These are phyloP conservation scores for Bugula neritina DNA, from an alignment of 2,888 invertebrate species.

Conservation along the genomic window DNA sequence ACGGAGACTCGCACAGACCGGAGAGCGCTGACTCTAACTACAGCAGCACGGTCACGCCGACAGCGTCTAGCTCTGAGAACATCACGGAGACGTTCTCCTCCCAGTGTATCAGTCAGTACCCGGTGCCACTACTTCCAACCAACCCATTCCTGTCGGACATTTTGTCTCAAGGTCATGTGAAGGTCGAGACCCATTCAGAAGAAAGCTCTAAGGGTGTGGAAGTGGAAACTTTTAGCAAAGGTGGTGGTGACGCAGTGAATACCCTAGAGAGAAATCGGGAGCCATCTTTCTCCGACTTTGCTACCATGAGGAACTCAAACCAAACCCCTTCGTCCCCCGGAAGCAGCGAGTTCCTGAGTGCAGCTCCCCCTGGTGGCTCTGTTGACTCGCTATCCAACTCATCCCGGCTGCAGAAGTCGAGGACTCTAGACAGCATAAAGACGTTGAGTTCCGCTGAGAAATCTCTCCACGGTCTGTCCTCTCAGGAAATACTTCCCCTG, in stretches of 20 bases:
- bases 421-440: constrained; percentile 11
- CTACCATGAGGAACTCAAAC: neutral
- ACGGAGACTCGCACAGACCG: constrained; percentile 2
- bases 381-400: neutral
- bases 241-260: neutral
- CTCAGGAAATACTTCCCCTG: neutral
- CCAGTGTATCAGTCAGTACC: neutral
- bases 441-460: neutral
- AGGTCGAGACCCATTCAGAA: neutral
- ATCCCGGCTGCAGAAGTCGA: constrained; percentile 1
- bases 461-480: neutral
- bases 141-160: constrained; percentile 11
- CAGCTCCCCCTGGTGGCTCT: neutral
- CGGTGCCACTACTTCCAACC: neutral
- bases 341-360: neutral
- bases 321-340: neutral
- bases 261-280: neutral
- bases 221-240: too few species aligned
- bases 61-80: constrained; percentile 14
- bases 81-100: neutral
- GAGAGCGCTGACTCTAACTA: constrained; percentile 19
- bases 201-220: neutral
- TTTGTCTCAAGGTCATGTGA: neutral
- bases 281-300: constrained; percentile 18
- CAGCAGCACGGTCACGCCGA: constrained; percentile 21